These are phyloP conservation scores for Ctenoplectra terminalis DNA, from an alignment of 1,140 invertebrate genomes.

Conservation along the genomic window DNA sequence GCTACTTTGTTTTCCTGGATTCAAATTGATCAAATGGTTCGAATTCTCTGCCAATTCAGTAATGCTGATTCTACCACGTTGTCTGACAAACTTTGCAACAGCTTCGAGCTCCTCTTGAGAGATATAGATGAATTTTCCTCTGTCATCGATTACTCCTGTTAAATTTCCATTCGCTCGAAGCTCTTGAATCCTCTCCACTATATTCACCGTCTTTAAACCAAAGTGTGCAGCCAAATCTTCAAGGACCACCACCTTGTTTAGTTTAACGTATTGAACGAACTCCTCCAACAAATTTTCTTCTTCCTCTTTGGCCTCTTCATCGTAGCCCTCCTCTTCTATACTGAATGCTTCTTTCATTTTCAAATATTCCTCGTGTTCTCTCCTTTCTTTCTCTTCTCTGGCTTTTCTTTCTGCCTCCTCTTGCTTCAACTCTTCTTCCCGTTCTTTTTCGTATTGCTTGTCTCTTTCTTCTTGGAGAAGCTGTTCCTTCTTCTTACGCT, in stretches of 20 bases:
- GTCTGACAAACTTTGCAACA: conserved; percentile 98
- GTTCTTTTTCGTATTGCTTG: conserved; percentile 86
- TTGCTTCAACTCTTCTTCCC: conserved; percentile 85
- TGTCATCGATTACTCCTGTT: conserved; percentile 98
- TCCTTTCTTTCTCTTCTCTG: conserved; percentile 88
- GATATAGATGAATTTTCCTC: conserved; percentile 99
- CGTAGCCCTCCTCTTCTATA: conserved; percentile 95
- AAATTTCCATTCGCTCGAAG: conserved; percentile 91
- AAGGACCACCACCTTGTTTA: conserved; percentile 96
- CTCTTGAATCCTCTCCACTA: conserved; percentile 93
- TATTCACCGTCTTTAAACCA: conserved; percentile 95
- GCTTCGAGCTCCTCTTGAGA: conserved; percentile 94
- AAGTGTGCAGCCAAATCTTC: conserved; percentile 97
- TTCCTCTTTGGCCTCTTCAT: conserved; percentile 87
- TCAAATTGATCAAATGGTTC: conserved; percentile 95
- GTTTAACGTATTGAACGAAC: conserved; percentile 93
- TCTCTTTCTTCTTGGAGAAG: conserved; percentile 89
- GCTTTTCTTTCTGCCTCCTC: conserved; percentile 87
- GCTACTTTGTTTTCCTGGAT: conserved; percentile 76
- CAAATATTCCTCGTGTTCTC: conserved; percentile 93
- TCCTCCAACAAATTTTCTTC: conserved; percentile 88
- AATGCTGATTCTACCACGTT: conserved; percentile 97
- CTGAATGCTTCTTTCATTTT: conserved; percentile 95
- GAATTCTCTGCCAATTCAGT: conserved; percentile 96
- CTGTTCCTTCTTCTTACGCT: conserved; percentile 88